A percentile compares a stretch with the other conserved stretches of the same genome.
Conservation (phyloP, 2,888 invertebrate species). For the Apodemia duryi region DNA sequence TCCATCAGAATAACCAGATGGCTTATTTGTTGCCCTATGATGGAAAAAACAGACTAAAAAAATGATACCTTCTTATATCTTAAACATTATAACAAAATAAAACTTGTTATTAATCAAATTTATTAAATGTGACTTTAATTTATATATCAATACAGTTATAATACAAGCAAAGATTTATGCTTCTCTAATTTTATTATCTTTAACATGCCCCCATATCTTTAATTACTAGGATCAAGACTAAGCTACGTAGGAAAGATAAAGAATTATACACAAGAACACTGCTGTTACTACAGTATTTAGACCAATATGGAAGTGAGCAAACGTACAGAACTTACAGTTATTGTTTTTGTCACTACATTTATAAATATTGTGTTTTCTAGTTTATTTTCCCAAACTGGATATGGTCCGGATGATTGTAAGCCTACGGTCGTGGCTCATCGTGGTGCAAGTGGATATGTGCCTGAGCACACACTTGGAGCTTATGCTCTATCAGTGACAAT, state of each 20-base stretch:
- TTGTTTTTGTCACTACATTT: constrained; percentile 16
- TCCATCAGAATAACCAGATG: no score
- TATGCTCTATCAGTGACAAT: constrained; percentile 64
- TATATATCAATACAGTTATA: background rate
- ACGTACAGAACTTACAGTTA: constrained; percentile 4
- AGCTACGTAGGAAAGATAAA: constrained; percentile 4
- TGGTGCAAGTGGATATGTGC: constrained; percentile 67
- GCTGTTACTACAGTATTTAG: constrained; percentile 1
- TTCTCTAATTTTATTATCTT: background rate
- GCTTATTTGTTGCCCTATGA: no score
- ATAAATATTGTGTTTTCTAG: constrained; percentile 15
- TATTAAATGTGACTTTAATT: no score
- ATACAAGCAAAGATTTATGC: background rate
- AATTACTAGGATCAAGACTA: constrained; percentile 6
- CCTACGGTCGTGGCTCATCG: constrained; percentile 59
- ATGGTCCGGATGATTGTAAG: constrained; percentile 41
- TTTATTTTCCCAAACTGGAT: constrained; percentile 22
- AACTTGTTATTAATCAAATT: no score
- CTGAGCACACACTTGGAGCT: constrained; percentile 66
- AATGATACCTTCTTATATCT: no score
- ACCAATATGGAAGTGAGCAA: constrained; percentile 10
- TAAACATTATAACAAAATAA: no score
- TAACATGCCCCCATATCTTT: constrained; percentile 1
- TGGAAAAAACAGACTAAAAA: no score
- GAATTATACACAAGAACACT: background rate